Percentiles rank a stretch among this genome's conserved stretches.
Evolutionary conservation across 92 coral and sea anemone species (phyloP).

Genomic region (Porites cylindrica): DNA sequence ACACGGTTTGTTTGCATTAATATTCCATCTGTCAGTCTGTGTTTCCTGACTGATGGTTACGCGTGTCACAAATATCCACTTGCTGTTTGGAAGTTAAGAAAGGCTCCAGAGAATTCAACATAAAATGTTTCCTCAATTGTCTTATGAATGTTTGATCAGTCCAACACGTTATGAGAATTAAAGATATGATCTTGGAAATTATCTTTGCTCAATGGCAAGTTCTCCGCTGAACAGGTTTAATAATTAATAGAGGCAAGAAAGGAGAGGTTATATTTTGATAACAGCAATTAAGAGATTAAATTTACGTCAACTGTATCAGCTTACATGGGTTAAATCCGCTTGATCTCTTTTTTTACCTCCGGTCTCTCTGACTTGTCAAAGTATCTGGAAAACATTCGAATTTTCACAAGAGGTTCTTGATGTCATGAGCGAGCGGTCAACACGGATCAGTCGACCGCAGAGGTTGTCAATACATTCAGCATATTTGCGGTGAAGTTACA

Average conservation of each 20-base stretch:
- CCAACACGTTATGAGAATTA: too few relatives aligned
- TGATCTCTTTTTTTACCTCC: background rate
- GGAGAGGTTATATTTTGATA: too few relatives aligned
- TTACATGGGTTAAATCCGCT: conserved; percentile 30
- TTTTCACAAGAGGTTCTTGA: background rate
- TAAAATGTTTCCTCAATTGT: too few relatives aligned
- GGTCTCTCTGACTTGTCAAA: background rate
- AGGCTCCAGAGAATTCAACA: too few relatives aligned
- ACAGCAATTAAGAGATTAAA: background rate
- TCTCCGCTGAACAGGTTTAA: too few relatives aligned
- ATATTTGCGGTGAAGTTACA: conserved; percentile 1
- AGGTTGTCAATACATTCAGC: conserved; percentile 2
- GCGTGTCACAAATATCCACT: conserved; percentile 33
- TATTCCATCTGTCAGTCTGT: conserved; percentile 37
- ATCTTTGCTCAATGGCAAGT: too few relatives aligned
- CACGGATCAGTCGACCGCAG: conserved; percentile 22
- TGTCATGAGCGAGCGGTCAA: background rate
- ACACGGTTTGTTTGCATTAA: conserved; percentile 45
- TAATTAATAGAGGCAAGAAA: too few relatives aligned
- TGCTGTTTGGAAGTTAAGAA: background rate
- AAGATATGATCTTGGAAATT: too few relatives aligned
- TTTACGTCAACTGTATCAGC: conserved; percentile 36
- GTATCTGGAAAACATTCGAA: background rate
- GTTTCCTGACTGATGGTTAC: conserved; percentile 25
- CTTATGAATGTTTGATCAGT: too few relatives aligned